Evolutionary conservation across 2,797 vertebrate genomes (phyloP).

Genomic region (Pangasius larnaudii): DNA sequence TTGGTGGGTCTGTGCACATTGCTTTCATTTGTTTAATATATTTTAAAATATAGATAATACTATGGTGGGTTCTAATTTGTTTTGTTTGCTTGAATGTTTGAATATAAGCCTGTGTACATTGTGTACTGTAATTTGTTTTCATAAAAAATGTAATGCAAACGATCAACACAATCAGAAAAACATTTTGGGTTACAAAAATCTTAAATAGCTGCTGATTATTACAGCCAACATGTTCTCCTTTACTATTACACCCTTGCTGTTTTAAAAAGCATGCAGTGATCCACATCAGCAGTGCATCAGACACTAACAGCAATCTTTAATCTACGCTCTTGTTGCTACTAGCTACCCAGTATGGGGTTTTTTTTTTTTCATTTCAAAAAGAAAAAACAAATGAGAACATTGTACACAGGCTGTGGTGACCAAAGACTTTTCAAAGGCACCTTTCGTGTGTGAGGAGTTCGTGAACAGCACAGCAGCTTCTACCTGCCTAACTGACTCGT

Average conservation of each 20-base stretch:
- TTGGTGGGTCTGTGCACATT: not conserved
- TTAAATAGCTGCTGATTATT: not conserved
- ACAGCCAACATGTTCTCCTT: not conserved
- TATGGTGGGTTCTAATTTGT: not conserved
- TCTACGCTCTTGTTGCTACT: not conserved
- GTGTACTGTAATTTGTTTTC: not conserved
- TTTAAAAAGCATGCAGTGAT: not conserved
- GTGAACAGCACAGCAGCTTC: constrained; percentile 1
- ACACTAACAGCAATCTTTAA: not conserved
- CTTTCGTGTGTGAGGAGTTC: not conserved
- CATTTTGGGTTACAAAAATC: not conserved
- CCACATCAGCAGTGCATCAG: not conserved
- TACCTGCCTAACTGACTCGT: not conserved
- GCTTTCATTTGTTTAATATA: not conserved
- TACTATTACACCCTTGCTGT: not conserved
- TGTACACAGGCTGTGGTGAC: not conserved
- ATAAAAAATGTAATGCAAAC: no score
- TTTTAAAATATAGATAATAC: not conserved
- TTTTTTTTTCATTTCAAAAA: not conserved
- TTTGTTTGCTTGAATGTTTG: not conserved
- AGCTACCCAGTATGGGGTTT: not conserved
- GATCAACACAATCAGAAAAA: not conserved
- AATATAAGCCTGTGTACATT: not conserved
- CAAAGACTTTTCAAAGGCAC: not conserved
- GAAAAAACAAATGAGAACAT: not conserved